A percentile compares a stretch with the other conserved stretches of the same genome.
These are phyloP conservation scores for Potamarius usumacintae DNA, from an alignment of 2,113 vertebrate genomes.

Conservation along the genomic window DNA sequence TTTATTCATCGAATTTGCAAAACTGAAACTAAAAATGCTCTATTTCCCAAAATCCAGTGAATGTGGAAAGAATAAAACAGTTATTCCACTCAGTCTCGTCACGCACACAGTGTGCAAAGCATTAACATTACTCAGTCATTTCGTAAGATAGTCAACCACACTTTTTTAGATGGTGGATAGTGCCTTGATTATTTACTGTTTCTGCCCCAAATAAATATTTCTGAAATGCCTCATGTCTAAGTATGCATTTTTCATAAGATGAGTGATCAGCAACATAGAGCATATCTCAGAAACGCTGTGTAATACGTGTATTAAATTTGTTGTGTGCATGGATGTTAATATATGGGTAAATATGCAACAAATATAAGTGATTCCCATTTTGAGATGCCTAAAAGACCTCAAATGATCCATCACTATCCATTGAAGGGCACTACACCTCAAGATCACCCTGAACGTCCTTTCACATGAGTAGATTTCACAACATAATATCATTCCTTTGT, in stretches of 20 bases:
- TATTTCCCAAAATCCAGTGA: too few relatives aligned
- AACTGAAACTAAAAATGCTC: too few relatives aligned
- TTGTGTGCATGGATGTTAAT: background rate
- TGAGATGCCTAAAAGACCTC: background rate
- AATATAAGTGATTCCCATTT: background rate
- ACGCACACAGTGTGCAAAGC: too few relatives aligned
- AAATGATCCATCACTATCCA: background rate
- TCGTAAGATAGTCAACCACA: too few relatives aligned
- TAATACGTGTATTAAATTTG: background rate
- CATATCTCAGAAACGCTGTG: background rate
- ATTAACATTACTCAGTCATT: too few relatives aligned
- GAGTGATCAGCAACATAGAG: background rate
- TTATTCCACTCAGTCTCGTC: too few relatives aligned
- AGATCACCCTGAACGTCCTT: conserved; percentile 5
- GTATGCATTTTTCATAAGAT: background rate
- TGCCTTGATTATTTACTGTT: too few relatives aligned
- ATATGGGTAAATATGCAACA: background rate
- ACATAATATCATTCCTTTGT: conserved; percentile 26
- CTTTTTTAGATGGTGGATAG: too few relatives aligned
- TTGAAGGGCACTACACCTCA: background rate
- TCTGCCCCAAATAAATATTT: too few relatives aligned
- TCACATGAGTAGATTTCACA: conserved; percentile 10
- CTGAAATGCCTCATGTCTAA: too few relatives aligned
- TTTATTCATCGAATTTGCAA: too few relatives aligned
- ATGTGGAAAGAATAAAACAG: too few relatives aligned